Conservation (phyloP, 2,888 invertebrate species). For the Ptilodon capucinus region DNA sequence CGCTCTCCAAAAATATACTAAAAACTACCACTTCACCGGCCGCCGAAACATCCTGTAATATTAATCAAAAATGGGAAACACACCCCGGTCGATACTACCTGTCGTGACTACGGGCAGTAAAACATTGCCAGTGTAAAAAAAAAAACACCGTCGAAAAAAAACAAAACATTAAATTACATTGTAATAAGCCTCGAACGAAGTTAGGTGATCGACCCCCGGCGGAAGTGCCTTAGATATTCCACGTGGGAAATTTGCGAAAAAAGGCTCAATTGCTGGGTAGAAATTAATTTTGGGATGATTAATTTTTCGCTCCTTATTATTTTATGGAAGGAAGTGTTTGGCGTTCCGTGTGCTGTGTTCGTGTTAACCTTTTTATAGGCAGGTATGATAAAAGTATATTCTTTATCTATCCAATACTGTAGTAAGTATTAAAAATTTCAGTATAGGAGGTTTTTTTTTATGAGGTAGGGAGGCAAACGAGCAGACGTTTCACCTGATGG, state of each 20-base stretch:
- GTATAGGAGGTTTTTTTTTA: too few species aligned
- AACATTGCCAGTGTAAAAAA: slow-evolving; percentile 62
- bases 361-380: too few species aligned
- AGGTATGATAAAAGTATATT: too few species aligned
- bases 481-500: too few species aligned
- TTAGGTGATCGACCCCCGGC: slow-evolving; percentile 70
- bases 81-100: slow-evolving; percentile 66
- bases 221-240: slow-evolving; percentile 63
- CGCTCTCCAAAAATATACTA: background rate
- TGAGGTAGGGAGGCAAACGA: too few species aligned
- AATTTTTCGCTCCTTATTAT: slow-evolving; percentile 27
- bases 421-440: too few species aligned
- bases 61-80: slow-evolving; percentile 50
- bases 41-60: slow-evolving; percentile 28
- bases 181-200: slow-evolving; percentile 71
- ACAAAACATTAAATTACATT: slow-evolving; percentile 75
- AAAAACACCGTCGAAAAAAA: slow-evolving; percentile 64
- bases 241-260: slow-evolving; percentile 75
- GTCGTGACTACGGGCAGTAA: slow-evolving; percentile 76
- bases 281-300: slow-evolving; percentile 37
- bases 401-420: too few species aligned
- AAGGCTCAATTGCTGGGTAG: slow-evolving; percentile 36
- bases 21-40: background rate
- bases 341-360: too few species aligned
- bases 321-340: background rate